Evolutionary conservation across 2,113 vertebrate species (phyloP).

Genomic region (Haemorhous mexicanus): DNA sequence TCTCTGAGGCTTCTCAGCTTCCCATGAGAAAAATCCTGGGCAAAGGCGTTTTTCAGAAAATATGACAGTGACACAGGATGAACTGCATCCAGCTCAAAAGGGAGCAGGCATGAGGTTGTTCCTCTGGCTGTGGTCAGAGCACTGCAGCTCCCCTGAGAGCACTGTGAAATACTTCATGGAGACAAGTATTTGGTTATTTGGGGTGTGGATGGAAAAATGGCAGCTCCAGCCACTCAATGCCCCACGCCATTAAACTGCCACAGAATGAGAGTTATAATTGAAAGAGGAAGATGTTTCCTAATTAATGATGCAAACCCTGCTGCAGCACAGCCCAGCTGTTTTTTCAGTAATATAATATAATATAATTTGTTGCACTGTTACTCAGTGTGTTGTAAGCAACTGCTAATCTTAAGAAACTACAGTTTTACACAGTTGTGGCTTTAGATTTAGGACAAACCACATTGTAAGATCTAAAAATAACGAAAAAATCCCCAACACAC

Average conservation of each 20-base stretch:
- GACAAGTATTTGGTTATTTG: neutral
- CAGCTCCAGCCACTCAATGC: neutral
- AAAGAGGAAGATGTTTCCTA: neutral
- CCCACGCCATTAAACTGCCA: neutral
- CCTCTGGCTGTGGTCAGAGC: neutral
- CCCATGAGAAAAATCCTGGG: no score
- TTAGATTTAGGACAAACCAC: neutral
- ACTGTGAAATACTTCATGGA: neutral
- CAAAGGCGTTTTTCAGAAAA: no score
- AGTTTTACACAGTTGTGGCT: neutral
- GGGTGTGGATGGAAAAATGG: neutral
- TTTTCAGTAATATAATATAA: neutral
- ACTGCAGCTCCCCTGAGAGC: neutral
- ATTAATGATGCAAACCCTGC: neutral
- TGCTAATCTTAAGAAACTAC: neutral
- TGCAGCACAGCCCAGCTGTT: neutral
- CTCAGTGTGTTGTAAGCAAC: neutral
- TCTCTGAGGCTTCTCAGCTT: no score
- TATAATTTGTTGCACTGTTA: neutral
- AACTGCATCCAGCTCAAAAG: neutral
- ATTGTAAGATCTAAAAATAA: neutral
- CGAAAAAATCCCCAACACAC: neutral
- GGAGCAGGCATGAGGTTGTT: neutral
- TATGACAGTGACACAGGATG: neutral
- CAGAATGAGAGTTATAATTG: neutral